Evolutionary conservation across 2,888 invertebrate species (phyloP).

Genomic region (Apotomis turbidana): DNA sequence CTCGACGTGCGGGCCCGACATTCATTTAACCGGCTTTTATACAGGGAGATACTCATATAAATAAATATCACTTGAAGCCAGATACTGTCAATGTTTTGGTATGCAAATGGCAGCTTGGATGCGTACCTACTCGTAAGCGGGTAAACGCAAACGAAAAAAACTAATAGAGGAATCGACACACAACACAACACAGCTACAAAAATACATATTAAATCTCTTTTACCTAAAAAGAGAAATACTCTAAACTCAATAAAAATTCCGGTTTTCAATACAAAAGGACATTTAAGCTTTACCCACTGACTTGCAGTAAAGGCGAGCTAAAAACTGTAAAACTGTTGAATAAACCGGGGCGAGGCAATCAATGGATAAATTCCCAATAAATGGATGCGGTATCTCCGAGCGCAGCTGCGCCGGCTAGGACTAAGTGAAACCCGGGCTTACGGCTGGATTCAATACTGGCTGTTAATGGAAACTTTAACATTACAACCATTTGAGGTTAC

Average conservation of each 20-base stretch:
- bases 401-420: constrained; percentile 38
- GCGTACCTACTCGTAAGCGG: not conserved
- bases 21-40: no score
- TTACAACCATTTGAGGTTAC: constrained; percentile 3
- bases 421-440: constrained; percentile 40
- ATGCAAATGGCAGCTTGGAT: constrained; percentile 10
- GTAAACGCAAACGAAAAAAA: not conserved
- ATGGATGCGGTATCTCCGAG: constrained; percentile 39
- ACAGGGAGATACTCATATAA: no score
- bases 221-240: not conserved
- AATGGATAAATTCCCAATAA: constrained; percentile 39
- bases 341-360: constrained; percentile 31
- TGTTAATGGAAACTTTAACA: constrained; percentile 38
- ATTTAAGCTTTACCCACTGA: constrained; percentile 7
- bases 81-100: constrained; percentile 7
- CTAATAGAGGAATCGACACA: not conserved
- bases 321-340: constrained; percentile 36
- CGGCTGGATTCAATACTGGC: constrained; percentile 29
- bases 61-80: not conserved
- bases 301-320: constrained; percentile 23
- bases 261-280: constrained; percentile 4
- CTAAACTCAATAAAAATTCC: constrained; percentile 14
- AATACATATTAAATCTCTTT: not conserved
- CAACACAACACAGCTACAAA: not conserved
- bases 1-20: no score